Conservation (phyloP, 2,888 invertebrate species). For the Dexiosoma caninum region DNA sequence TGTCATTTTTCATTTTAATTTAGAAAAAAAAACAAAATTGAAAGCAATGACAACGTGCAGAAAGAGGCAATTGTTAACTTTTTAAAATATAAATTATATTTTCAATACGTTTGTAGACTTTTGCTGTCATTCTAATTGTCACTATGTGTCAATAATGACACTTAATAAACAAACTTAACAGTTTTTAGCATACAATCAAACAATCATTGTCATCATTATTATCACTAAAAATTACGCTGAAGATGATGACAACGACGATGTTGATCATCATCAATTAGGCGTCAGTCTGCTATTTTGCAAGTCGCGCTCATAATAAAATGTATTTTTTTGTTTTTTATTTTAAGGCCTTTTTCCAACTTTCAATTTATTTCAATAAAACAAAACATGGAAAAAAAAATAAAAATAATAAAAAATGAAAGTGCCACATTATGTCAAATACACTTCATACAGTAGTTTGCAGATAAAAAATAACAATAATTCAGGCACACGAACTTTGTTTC, state of each 20-base stretch:
- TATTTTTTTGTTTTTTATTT: constrained; percentile 28
- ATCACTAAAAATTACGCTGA: constrained; percentile 15
- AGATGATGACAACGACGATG: constrained; percentile 10
- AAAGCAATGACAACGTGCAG: constrained; percentile 8
- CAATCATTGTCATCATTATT: constrained; percentile 56
- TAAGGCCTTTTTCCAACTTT: constrained; percentile 56
- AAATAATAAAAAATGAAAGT: constrained; percentile 66
- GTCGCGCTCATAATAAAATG: constrained; percentile 46
- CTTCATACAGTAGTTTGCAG: constrained; percentile 34
- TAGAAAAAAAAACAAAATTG: background rate
- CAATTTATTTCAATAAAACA: constrained; percentile 66
- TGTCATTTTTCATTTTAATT: constrained; percentile 31
- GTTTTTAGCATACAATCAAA: constrained; percentile 57
- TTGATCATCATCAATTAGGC: constrained; percentile 58
- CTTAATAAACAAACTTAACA: constrained; percentile 62
- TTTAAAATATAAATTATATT: constrained; percentile 55
- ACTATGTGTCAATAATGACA: constrained; percentile 64
- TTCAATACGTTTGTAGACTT: constrained; percentile 61
- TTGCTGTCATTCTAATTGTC: constrained; percentile 64
- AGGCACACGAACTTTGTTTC: constrained; percentile 47
- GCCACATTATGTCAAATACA: constrained; percentile 65
- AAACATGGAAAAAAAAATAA: constrained; percentile 23
- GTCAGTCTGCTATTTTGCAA: constrained; percentile 56
- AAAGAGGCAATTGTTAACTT: constrained; percentile 23
- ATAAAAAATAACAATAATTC: background rate